Evolutionary conservation across 2,113 vertebrate genomes (phyloP).

Genomic region (Corythoichthys haematopterus): DNA sequence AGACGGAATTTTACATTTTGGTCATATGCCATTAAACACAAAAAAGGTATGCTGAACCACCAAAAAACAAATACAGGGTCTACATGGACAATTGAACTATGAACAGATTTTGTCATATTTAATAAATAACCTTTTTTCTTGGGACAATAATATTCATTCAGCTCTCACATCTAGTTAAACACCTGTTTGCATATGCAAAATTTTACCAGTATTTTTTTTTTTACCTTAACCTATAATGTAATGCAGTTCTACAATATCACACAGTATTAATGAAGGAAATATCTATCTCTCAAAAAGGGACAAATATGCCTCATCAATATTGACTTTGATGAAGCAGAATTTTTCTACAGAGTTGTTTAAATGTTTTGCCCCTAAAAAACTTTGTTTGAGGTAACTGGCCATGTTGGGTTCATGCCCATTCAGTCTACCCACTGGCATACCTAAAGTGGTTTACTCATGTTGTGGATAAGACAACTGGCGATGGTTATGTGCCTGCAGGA

Average conservation of each 20-base stretch:
- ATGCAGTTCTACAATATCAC: background rate
- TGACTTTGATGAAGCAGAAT: background rate
- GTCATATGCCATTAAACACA: background rate
- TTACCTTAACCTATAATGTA: background rate
- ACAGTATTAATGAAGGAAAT: background rate
- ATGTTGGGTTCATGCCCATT: constrained; percentile 5
- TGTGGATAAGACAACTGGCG: constrained; percentile 16
- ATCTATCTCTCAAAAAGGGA: background rate
- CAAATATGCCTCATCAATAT: background rate
- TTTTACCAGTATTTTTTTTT: no score
- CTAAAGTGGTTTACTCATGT: constrained; percentile 13
- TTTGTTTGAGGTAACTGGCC: background rate
- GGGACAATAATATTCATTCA: no score
- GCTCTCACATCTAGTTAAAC: no score
- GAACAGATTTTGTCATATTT: background rate
- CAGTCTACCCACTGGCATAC: constrained; percentile 7
- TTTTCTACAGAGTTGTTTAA: background rate
- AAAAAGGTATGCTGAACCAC: background rate
- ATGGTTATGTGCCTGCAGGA: constrained; percentile 11
- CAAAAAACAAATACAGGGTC: background rate
- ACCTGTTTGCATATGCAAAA: no score
- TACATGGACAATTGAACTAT: background rate
- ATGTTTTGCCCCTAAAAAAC: background rate
- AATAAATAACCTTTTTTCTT: no score
- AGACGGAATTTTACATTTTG: background rate